Percentiles rank a stretch among this genome's conserved stretches.
Evolutionary conservation across 2,888 invertebrate species (phyloP).

Genomic region (Drosophila pseudotalamancana): DNA sequence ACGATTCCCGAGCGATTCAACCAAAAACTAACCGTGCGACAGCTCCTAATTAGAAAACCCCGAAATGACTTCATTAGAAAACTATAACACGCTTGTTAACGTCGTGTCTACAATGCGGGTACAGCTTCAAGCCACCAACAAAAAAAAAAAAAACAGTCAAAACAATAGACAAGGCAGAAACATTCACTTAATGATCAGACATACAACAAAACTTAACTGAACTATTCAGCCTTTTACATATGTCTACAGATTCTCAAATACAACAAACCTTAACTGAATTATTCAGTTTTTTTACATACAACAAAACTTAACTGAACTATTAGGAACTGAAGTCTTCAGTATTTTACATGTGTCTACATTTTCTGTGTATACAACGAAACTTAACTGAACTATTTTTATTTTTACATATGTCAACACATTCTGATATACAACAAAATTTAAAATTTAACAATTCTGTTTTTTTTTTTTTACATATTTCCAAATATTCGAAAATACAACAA

Average conservation of each 20-base stretch:
- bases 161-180: conserved; percentile 6
- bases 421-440: too few relatives aligned
- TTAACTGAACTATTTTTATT: too few relatives aligned
- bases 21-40: conserved; percentile 39
- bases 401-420: too few relatives aligned
- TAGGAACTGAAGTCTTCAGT: too few relatives aligned
- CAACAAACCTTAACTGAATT: too few relatives aligned
- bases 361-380: too few relatives aligned
- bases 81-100: conserved; percentile 78
- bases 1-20: neutral
- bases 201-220: conserved; percentile 23
- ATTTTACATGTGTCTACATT: too few relatives aligned
- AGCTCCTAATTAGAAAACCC: conserved; percentile 69
- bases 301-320: too few relatives aligned
- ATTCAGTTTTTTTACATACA: too few relatives aligned
- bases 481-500: too few relatives aligned
- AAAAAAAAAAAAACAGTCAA: conserved; percentile 9
- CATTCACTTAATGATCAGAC: conserved; percentile 51
- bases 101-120: conserved; percentile 69
- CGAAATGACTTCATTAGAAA: conserved; percentile 78
- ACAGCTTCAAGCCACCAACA: conserved; percentile 35
- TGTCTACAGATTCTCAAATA: conserved; percentile 32
- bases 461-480: too few relatives aligned
- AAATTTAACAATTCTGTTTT: too few relatives aligned
- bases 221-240: conserved; percentile 27